Percentiles rank a stretch among this genome's conserved stretches.
Evolutionary conservation across 2,113 vertebrate species (phyloP).

Genomic region (Columba livia): DNA sequence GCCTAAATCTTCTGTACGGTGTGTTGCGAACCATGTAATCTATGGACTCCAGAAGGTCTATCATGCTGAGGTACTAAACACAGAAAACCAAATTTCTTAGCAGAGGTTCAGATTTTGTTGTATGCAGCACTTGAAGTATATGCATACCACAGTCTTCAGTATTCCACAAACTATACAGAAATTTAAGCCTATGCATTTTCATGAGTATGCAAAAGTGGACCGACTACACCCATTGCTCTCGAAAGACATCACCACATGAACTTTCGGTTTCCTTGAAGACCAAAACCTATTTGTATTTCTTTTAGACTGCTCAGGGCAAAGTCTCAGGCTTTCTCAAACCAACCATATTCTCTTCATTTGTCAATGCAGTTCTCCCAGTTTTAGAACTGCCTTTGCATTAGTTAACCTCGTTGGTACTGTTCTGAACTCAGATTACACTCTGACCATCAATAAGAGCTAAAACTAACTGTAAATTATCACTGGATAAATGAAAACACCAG

Average conservation of each 20-base stretch:
- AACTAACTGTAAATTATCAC: not conserved
- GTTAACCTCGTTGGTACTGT: not conserved
- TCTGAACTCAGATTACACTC: not conserved
- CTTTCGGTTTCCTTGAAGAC: not conserved
- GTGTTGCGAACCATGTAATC: constrained; percentile 93
- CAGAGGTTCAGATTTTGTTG: not conserved
- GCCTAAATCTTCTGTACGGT: constrained; percentile 91
- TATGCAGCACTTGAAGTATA: not conserved
- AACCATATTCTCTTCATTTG: not conserved
- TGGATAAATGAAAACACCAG: not conserved
- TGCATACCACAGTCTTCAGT: not conserved
- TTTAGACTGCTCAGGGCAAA: not conserved
- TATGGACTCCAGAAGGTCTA: constrained; percentile 91
- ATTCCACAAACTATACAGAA: not conserved
- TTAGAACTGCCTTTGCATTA: not conserved
- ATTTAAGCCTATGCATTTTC: not conserved
- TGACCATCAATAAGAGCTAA: not conserved
- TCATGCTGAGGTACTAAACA: constrained; percentile 90
- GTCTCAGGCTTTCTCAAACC: not conserved
- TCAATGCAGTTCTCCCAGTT: not conserved
- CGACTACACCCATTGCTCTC: not conserved
- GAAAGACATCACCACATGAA: not conserved
- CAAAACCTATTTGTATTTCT: not conserved
- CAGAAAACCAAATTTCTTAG: constrained; percentile 3
- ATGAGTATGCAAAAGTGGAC: not conserved